phyloP scores from a whole-genome alignment of 1,140 invertebrate genomes.

The Metopolophium dirhodum region DNA sequence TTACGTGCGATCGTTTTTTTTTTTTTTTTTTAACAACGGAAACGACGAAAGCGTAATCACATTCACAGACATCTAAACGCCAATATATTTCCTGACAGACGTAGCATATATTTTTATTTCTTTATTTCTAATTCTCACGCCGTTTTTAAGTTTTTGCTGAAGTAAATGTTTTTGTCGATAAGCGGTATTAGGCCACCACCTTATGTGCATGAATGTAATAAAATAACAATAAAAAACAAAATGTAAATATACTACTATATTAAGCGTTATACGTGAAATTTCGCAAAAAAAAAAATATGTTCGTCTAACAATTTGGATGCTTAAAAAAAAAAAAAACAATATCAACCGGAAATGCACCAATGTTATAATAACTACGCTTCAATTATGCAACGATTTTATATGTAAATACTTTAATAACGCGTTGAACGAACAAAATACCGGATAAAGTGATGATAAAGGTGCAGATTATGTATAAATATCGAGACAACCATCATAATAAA shows the following conservation, averaged over 20 bases:
- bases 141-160: constrained; percentile 35
- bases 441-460: constrained; percentile 19
- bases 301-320: neutral
- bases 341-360: constrained; percentile 2
- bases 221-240: neutral
- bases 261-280: neutral
- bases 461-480: neutral
- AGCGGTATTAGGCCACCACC: constrained; percentile 20
- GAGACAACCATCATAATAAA: neutral
- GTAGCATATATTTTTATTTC: constrained; percentile 26
- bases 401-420: neutral
- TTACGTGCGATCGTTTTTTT: neutral
- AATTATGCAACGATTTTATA: neutral
- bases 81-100: constrained; percentile 37
- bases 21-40: constrained; percentile 23
- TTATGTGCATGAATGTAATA: neutral
- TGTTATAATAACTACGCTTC: neutral
- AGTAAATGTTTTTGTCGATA: constrained; percentile 31
- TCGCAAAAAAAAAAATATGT: neutral
- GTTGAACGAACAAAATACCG: constrained; percentile 36
- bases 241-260: neutral
- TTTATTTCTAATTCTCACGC: constrained; percentile 42
- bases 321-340: constrained; percentile 4
- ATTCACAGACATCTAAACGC: constrained; percentile 11
- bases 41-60: neutral